Evolutionary conservation across 2,113 vertebrate species (phyloP).

Genomic region (Fulica atra): DNA sequence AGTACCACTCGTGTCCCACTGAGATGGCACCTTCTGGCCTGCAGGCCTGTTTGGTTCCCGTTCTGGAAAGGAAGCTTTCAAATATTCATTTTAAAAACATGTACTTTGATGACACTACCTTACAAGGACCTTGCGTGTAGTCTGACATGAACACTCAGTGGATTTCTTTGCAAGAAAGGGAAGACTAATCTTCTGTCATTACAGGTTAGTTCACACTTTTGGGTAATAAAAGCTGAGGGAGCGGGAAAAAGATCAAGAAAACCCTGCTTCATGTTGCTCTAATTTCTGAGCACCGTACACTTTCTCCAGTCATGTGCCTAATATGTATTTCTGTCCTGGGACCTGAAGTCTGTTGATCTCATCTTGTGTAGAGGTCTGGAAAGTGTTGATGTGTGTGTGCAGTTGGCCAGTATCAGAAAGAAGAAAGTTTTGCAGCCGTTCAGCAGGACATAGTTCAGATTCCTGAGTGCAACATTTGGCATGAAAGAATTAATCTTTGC

Average conservation of each 20-base stretch:
- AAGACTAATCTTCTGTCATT: neutral
- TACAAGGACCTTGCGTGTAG: neutral
- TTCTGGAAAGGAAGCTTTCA: neutral
- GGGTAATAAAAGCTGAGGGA: neutral
- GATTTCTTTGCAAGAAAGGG: neutral
- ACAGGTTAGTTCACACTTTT: neutral
- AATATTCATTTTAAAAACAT: neutral
- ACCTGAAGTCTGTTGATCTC: neutral
- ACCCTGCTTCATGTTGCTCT: neutral
- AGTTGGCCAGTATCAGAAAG: neutral
- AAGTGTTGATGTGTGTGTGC: neutral
- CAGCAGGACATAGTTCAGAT: neutral
- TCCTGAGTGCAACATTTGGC: neutral
- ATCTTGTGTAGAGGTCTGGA: neutral
- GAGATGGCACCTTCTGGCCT: neutral
- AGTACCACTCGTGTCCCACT: neutral
- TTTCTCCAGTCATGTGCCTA: neutral
- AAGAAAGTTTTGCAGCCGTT: neutral
- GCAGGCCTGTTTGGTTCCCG: neutral
- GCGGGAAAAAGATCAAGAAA: conserved; percentile 11
- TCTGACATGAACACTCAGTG: neutral
- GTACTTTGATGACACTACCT: neutral
- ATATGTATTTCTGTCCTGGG: neutral
- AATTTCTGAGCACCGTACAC: neutral
- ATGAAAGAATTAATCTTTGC: conserved; percentile 8